Evolutionary conservation across 2,888 invertebrate genomes (phyloP).

Genomic region (Glyphotaelius pellucidus): DNA sequence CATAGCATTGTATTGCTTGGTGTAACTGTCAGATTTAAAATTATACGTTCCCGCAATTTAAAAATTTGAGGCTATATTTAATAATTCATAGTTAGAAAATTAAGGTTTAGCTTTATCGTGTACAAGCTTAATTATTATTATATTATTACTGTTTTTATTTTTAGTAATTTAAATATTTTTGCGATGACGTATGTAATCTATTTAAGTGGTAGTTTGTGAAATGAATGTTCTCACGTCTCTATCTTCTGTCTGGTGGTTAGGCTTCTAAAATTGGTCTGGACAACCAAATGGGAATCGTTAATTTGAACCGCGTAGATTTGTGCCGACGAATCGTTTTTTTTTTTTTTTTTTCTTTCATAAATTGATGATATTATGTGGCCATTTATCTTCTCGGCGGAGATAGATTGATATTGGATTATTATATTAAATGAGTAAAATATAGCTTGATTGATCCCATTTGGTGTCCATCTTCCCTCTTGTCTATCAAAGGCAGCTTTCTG

Average conservation of each 20-base stretch:
- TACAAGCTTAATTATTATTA: constrained; percentile 34
- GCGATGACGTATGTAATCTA: constrained; percentile 6
- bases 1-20: not conserved
- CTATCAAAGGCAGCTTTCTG: not conserved
- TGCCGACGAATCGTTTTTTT: not conserved
- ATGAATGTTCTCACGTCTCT: constrained; percentile 9
- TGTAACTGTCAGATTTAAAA: not conserved
- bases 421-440: not conserved
- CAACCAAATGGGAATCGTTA: not conserved
- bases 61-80: constrained; percentile 44
- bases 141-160: constrained; percentile 19
- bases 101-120: constrained; percentile 35
- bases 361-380: not conserved
- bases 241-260: constrained; percentile 12
- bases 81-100: constrained; percentile 22
- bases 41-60: constrained; percentile 33
- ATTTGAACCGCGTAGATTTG: not conserved
- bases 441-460: not conserved
- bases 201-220: constrained; percentile 26
- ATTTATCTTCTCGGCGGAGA: not conserved
- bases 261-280: not conserved
- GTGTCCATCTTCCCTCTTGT: not conserved
- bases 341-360: not conserved
- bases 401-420: not conserved
- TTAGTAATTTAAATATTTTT: constrained; percentile 28